Evolutionary conservation across 2,797 vertebrate genomes (phyloP).

Genomic region (Malurus splendens): DNA sequence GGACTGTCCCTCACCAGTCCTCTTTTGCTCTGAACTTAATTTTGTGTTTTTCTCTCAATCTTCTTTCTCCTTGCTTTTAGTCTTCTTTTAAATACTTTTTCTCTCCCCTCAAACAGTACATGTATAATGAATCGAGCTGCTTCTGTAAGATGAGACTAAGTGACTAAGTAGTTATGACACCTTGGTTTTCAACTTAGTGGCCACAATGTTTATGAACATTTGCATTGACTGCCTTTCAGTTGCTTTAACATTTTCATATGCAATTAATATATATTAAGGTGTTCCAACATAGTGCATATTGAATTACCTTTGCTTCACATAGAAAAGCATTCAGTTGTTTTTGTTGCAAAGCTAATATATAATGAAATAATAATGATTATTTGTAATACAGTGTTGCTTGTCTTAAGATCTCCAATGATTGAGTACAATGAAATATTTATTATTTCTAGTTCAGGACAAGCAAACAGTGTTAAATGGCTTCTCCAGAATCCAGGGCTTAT

Average conservation of each 20-base stretch:
- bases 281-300: neutral
- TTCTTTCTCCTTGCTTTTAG: neutral
- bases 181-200: neutral
- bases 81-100: neutral
- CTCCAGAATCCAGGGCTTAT: conserved; percentile 23
- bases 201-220: neutral
- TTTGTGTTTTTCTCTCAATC: neutral
- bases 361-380: conserved; percentile 43
- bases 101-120: neutral
- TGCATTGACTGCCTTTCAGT: neutral
- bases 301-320: neutral
- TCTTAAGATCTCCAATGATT: conserved; percentile 23
- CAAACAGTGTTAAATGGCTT: conserved; percentile 58
- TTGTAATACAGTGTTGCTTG: conserved; percentile 27
- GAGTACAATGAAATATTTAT: conserved; percentile 58
- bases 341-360: conserved; percentile 10
- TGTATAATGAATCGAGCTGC: neutral
- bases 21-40: neutral
- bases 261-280: neutral
- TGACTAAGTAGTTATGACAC: neutral
- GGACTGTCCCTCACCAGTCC: neutral
- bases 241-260: neutral
- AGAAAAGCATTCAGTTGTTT: neutral
- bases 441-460: conserved; percentile 55
- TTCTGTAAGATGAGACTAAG: neutral